These are phyloP conservation scores for Lagorchestes hirsutus DNA, from an alignment of 2,797 vertebrate species.

Conservation along the genomic window DNA sequence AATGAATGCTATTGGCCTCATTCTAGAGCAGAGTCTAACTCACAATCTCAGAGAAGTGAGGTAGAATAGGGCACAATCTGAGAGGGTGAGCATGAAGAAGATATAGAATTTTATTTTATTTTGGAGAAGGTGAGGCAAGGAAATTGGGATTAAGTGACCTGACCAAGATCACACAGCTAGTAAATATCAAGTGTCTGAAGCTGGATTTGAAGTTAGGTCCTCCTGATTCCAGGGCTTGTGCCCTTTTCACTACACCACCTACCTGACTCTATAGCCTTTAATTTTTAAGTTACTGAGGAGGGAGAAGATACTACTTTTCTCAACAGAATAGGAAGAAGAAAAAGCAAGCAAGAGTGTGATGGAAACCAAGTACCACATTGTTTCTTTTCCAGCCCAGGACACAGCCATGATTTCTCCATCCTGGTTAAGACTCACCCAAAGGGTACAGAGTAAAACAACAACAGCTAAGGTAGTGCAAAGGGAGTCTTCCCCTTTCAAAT, in stretches of 20 bases:
- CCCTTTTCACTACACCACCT: too few species aligned
- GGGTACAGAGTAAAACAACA: background rate
- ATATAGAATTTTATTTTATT: too few species aligned
- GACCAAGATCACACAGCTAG: too few species aligned
- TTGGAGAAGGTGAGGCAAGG: too few species aligned
- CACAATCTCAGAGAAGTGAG: background rate
- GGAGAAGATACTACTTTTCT: background rate
- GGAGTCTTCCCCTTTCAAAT: background rate
- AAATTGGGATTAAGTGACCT: too few species aligned
- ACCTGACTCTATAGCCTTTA: background rate
- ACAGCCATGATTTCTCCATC: background rate
- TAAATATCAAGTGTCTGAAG: too few species aligned
- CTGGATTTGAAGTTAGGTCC: too few species aligned
- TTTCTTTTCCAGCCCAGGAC: background rate
- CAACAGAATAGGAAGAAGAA: background rate
- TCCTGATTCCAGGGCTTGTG: too few species aligned
- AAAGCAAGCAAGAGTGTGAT: background rate
- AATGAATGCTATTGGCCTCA: background rate
- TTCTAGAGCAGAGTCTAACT: background rate
- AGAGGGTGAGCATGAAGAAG: background rate
- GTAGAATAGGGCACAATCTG: background rate
- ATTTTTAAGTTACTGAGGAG: background rate
- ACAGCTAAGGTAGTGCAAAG: background rate
- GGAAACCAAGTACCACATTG: background rate
- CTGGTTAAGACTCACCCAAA: background rate